These are phyloP conservation scores for Drymodes brunneopygia DNA, from an alignment of 2,113 vertebrate genomes.

Conservation along the genomic window DNA sequence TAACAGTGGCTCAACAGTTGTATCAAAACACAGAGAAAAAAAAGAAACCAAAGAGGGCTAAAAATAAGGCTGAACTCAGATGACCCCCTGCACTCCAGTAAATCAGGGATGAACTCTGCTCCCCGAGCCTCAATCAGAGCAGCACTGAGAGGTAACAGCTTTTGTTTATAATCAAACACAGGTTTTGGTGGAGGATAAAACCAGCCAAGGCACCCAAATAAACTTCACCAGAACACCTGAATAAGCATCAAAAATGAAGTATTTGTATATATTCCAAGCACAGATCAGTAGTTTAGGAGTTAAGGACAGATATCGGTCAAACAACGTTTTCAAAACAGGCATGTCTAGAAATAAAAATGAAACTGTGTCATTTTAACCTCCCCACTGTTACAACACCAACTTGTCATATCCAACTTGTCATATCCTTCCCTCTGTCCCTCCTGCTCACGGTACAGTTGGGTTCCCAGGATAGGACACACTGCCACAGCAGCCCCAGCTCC, in stretches of 20 bases:
- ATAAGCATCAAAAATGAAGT: neutral
- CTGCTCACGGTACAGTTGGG: accelerated
- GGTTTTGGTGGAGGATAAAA: neutral
- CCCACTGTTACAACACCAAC: neutral
- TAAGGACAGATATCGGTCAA: neutral
- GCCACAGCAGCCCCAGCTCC: neutral
- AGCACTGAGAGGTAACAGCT: neutral
- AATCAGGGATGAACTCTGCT: constrained; percentile 31
- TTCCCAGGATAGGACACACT: neutral
- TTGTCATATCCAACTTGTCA: neutral
- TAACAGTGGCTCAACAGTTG: neutral
- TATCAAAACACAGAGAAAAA: neutral
- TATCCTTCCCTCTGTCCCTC: neutral
- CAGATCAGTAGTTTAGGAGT: neutral
- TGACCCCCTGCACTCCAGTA: constrained; percentile 34
- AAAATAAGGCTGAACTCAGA: constrained; percentile 51
- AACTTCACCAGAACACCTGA: neutral
- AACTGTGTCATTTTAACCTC: neutral
- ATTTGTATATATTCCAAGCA: neutral
- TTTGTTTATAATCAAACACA: neutral
- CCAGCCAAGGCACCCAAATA: neutral
- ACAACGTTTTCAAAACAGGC: neutral
- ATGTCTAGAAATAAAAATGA: neutral
- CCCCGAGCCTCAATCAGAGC: neutral
- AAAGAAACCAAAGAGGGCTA: constrained; percentile 10